A percentile compares a stretch with the other conserved stretches of the same genome.
Evolutionary conservation across 2,888 invertebrate species (phyloP).

Genomic region (Drosophila seclusa): DNA sequence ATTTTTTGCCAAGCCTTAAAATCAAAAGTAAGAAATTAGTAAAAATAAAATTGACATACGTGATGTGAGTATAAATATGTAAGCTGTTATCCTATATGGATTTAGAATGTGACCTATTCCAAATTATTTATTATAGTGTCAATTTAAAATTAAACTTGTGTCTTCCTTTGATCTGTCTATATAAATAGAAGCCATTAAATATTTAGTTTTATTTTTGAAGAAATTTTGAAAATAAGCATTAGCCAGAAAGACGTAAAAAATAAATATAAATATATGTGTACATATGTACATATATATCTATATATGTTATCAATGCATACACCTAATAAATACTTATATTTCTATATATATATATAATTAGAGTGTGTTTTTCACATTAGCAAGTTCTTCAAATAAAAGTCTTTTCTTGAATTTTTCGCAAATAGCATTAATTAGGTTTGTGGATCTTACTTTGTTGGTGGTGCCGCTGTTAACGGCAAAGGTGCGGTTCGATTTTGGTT

Average conservation of each 20-base stretch:
- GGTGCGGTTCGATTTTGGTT: slow-evolving; percentile 48
- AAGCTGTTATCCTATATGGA: neutral
- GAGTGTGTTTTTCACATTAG: neutral
- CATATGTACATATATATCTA: neutral
- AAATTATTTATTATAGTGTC: neutral
- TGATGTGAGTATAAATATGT: neutral
- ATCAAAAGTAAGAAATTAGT: neutral
- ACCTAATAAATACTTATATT: neutral
- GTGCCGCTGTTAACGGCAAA: slow-evolving; percentile 33
- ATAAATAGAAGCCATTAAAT: neutral
- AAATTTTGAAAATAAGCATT: neutral
- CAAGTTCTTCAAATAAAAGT: slow-evolving; percentile 9
- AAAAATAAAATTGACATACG: neutral
- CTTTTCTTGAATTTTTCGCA: slow-evolving; percentile 4
- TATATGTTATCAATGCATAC: neutral
- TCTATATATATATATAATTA: neutral
- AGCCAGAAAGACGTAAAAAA: neutral
- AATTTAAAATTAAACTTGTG: neutral
- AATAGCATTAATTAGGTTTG: slow-evolving; percentile 57
- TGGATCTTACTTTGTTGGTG: slow-evolving; percentile 30
- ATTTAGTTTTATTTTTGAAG: neutral
- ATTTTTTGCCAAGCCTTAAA: neutral
- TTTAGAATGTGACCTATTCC: neutral
- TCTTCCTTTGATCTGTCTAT: neutral
- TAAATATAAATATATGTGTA: neutral